Evolutionary conservation across 2,797 vertebrate species (phyloP).

Genomic region (Coregonus sp.): DNA sequence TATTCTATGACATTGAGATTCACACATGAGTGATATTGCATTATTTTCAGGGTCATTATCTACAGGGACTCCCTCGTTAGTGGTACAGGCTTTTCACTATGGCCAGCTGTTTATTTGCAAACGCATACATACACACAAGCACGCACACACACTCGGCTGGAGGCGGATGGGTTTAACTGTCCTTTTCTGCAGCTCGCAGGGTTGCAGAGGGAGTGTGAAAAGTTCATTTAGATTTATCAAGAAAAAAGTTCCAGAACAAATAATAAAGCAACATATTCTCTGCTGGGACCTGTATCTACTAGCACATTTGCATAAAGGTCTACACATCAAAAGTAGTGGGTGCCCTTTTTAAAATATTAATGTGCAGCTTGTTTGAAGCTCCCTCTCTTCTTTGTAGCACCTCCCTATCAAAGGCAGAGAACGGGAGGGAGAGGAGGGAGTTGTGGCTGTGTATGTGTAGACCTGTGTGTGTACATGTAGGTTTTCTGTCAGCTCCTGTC

Average conservation of each 20-base stretch:
- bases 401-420: conserved; percentile 87
- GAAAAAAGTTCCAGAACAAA: conserved; percentile 75
- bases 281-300: conserved; percentile 84
- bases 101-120: background rate
- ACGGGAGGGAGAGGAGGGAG: conserved; percentile 70
- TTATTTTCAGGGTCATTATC: conserved; percentile 1
- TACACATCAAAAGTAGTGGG: conserved; percentile 89
- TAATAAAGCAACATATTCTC: conserved; percentile 84
- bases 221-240: conserved; percentile 89
- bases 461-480: background rate
- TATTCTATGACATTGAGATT: background rate
- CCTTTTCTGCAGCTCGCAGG: conserved; percentile 71
- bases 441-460: background rate
- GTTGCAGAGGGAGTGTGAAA: conserved; percentile 89
- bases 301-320: conserved; percentile 93
- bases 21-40: background rate
- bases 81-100: background rate
- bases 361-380: conserved; percentile 87
- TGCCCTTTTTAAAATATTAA: conserved; percentile 97
- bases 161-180: conserved; percentile 63
- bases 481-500: conserved; percentile 24
- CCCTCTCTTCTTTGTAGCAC: conserved; percentile 74
- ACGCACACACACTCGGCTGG: conserved; percentile 20
- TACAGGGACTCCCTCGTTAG: background rate
- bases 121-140: background rate